Conservation (phyloP, 1,140 invertebrate genomes). For the Pseudomyrmex pallidus region DNA sequence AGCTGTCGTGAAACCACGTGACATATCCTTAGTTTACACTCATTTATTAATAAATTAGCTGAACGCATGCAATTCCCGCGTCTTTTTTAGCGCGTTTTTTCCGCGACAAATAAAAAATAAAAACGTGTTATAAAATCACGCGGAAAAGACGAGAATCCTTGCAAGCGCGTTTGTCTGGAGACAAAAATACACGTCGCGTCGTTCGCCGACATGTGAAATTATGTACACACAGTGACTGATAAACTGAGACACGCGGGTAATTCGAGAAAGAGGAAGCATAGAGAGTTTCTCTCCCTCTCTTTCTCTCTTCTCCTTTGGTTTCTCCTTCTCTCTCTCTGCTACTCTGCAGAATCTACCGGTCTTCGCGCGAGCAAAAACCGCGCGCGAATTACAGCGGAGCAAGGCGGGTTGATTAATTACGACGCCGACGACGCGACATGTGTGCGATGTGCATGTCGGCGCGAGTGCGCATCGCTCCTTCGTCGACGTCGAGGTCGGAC, state of each 20-base stretch:
- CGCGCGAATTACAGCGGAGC: slow-evolving; percentile 27
- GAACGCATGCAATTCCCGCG: not conserved
- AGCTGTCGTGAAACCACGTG: slow-evolving; percentile 22
- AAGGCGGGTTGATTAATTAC: slow-evolving; percentile 57
- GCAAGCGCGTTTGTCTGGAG: not conserved
- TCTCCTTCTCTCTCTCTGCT: not conserved
- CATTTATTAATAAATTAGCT: slow-evolving; percentile 41
- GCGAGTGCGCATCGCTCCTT: slow-evolving; percentile 16
- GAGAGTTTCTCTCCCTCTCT: not conserved
- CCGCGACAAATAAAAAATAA: slow-evolving; percentile 15
- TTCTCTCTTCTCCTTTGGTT: not conserved
- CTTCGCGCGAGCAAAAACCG: slow-evolving; percentile 21
- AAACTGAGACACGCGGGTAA: slow-evolving; percentile 16
- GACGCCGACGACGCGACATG: slow-evolving; percentile 27
- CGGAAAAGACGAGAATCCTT: not conserved
- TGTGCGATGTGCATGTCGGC: not conserved
- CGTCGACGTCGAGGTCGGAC: slow-evolving; percentile 30
- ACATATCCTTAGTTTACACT: slow-evolving; percentile 16
- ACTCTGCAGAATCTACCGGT: not conserved
- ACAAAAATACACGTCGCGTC: not conserved
- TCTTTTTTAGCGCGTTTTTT: not conserved
- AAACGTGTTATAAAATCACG: slow-evolving; percentile 9
- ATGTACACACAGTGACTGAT: slow-evolving; percentile 17
- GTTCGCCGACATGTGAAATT: slow-evolving; percentile 10
- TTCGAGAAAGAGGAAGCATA: not conserved